These are phyloP conservation scores for Tylochromis polylepis DNA, from an alignment of 2,113 vertebrate genomes.

Conservation along the genomic window DNA sequence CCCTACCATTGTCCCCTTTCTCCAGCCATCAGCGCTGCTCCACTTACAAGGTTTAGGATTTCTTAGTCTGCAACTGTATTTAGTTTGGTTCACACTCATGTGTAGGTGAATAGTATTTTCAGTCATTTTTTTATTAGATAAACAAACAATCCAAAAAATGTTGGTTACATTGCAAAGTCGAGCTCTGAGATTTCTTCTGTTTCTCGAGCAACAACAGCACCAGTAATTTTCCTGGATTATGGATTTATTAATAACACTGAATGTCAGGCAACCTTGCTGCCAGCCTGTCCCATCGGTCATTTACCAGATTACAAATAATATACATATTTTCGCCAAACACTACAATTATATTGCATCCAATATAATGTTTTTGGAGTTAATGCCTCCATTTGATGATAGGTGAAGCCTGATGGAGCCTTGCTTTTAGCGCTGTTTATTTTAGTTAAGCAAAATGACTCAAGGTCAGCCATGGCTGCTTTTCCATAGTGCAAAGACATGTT, in stretches of 20 bases:
- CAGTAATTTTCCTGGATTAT: neutral
- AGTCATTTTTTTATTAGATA: neutral
- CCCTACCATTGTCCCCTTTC: constrained; percentile 32
- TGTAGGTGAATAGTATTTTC: neutral
- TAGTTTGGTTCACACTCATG: neutral
- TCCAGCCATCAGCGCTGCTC: constrained; percentile 50
- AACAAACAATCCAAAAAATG: neutral
- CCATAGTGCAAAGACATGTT: neutral
- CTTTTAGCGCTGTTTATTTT: neutral
- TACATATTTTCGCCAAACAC: neutral
- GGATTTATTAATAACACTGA: neutral
- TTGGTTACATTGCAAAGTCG: neutral
- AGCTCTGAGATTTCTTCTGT: neutral
- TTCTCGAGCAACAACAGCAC: neutral
- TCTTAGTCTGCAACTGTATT: neutral
- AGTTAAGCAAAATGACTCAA: neutral
- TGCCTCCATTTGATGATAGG: neutral
- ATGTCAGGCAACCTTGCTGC: neutral
- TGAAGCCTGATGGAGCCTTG: neutral
- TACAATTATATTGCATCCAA: neutral
- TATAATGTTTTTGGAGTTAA: neutral
- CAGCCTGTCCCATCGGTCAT: neutral
- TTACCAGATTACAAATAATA: neutral
- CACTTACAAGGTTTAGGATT: constrained; percentile 20
- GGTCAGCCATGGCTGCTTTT: neutral